A percentile compares a stretch with the other conserved stretches of the same genome.
phyloP scores from a whole-genome alignment of 2,113 vertebrate species.

The Indicator maculatus region DNA sequence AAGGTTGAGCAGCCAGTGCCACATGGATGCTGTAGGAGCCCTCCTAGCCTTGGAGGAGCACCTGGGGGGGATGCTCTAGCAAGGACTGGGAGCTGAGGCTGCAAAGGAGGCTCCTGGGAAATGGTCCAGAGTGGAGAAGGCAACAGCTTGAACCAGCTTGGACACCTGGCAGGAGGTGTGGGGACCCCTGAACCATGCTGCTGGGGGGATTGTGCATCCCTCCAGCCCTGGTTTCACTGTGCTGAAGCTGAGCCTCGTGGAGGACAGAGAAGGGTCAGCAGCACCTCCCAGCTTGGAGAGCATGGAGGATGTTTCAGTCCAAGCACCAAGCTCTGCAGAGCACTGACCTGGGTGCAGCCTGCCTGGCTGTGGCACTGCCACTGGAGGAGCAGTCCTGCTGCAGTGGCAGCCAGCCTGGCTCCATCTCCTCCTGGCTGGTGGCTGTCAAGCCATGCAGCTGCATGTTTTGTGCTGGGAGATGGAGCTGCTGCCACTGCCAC shows the following conservation, averaged over 20 bases:
- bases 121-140: neutral
- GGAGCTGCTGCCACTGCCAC: neutral
- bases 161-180: neutral
- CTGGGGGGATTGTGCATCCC: neutral
- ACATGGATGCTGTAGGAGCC: fast-evolving
- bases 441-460: neutral
- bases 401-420: fast-evolving
- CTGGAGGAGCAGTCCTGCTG: fast-evolving
- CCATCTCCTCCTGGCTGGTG: fast-evolving
- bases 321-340: neutral
- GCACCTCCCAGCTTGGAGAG: neutral
- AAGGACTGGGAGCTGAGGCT: neutral
- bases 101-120: neutral
- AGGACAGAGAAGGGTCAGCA: neutral
- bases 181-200: fast-evolving
- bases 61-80: neutral
- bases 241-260: fast-evolving
- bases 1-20: neutral
- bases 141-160: neutral
- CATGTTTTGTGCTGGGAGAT: neutral
- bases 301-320: fast-evolving
- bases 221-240: neutral
- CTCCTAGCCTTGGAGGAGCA: neutral
- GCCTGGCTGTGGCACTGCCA: fast-evolving
- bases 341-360: fast-evolving